These are phyloP conservation scores for Palythoa heliodiscus DNA, from an alignment of 92 coral and sea anemone genomes.

Conservation along the genomic window DNA sequence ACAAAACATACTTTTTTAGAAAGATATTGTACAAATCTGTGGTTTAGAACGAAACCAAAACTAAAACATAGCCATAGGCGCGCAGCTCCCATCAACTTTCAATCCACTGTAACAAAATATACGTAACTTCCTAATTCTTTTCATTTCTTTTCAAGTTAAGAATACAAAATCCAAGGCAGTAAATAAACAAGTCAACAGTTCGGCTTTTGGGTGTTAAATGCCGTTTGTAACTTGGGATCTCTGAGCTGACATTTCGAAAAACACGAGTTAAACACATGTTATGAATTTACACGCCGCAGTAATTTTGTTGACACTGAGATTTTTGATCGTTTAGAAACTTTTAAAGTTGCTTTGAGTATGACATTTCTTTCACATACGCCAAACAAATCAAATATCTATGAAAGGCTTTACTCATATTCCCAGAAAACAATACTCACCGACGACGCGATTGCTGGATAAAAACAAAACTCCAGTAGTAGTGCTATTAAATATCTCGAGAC, in stretches of 20 bases:
- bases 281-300: not conserved
- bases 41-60: not conserved
- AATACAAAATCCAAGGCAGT: not conserved
- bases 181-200: not conserved
- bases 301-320: not conserved
- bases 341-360: not conserved
- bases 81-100: no score
- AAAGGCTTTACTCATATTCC: no score
- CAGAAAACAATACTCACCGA: no score
- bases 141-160: not conserved
- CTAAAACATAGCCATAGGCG: no score
- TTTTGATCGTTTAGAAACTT: not conserved
- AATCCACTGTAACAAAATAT: not conserved
- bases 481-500: not conserved
- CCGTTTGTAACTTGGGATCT: not conserved
- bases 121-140: not conserved
- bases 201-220: not conserved
- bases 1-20: not conserved
- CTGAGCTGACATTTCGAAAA: not conserved
- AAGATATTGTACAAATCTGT: not conserved
- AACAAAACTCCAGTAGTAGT: not conserved
- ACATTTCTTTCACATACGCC: no score
- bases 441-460: no score
- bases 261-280: conserved; percentile 4
- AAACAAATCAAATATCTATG: no score